Conservation (phyloP, 2,888 invertebrate species). For the Cosmopolites sordidus region DNA sequence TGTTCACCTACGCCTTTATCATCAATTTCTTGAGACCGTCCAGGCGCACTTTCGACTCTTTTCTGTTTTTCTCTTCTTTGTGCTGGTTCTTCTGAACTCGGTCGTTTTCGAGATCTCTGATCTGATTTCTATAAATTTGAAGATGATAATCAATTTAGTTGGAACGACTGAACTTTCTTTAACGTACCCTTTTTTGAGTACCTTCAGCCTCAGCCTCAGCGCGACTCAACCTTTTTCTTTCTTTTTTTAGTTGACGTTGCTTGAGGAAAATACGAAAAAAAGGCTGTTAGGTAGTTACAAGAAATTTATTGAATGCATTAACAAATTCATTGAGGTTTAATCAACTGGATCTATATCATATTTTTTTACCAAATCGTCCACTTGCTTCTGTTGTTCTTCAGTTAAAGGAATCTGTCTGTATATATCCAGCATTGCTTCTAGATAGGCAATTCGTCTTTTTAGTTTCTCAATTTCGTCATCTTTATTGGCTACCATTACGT, state of each 20-base stretch:
- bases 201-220: not conserved
- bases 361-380: conserved; percentile 34
- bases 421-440: conserved; percentile 35
- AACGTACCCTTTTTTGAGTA: too few species aligned
- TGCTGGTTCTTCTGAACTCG: not conserved
- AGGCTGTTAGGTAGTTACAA: too few species aligned
- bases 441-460: conserved; percentile 48
- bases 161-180: too few species aligned
- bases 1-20: too few species aligned
- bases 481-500: conserved; percentile 46
- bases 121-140: too few species aligned
- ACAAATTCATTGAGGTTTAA: not conserved
- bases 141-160: too few species aligned
- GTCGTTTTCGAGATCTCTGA: too few species aligned
- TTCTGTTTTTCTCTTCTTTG: conserved; percentile 3
- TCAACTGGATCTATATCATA: conserved; percentile 12
- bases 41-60: conserved; percentile 1
- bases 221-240: conserved; percentile 1
- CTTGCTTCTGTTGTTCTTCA: conserved; percentile 37
- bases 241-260: not conserved
- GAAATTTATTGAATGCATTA: too few species aligned
- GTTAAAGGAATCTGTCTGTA: conserved; percentile 38
- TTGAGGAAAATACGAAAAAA: too few species aligned
- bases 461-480: conserved; percentile 53
- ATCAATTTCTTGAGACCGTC: too few species aligned